Conservation (phyloP, 1,140 invertebrate species). For the Colletes latitarsis region DNA sequence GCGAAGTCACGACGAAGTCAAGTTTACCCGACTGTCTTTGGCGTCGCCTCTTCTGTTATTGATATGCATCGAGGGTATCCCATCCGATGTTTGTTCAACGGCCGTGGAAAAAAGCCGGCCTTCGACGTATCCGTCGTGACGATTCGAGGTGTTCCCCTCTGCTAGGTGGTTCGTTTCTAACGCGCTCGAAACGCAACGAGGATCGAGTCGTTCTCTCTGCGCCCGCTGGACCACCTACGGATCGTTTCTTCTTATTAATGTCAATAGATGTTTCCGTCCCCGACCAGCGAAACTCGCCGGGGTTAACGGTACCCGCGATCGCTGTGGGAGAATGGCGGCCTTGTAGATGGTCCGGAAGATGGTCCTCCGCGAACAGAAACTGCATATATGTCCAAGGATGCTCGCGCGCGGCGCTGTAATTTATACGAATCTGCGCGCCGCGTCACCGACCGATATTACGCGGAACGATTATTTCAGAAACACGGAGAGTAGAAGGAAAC, state of each 20-base stretch:
- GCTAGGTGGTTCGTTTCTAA: too few relatives aligned
- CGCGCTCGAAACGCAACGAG: too few relatives aligned
- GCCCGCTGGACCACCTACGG: conserved; percentile 69
- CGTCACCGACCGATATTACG: conserved; percentile 2
- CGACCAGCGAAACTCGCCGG: conserved; percentile 69
- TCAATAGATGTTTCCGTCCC: conserved; percentile 73
- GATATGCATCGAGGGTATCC: conserved; percentile 17
- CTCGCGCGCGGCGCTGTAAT: background rate
- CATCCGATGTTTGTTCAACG: background rate
- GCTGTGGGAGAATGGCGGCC: conserved; percentile 66
- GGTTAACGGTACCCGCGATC: conserved; percentile 71
- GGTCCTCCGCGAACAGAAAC: conserved; percentile 41
- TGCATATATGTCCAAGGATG: conserved; percentile 30
- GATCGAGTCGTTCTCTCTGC: conserved; percentile 32
- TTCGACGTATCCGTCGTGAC: background rate
- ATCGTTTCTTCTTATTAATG: conserved; percentile 72
- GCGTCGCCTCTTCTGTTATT: conserved; percentile 20
- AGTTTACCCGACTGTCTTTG: conserved; percentile 5
- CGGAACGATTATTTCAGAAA: too few relatives aligned
- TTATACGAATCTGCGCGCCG: conserved; percentile 24
- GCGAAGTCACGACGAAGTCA: conserved; percentile 22
- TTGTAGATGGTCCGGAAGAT: conserved; percentile 70
- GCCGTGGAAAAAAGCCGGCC: background rate
- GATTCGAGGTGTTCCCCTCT: background rate
- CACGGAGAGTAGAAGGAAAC: too few relatives aligned